These are phyloP conservation scores for Thamnaconus septentrionalis DNA, from an alignment of 2,113 vertebrate species.

Conservation along the genomic window DNA sequence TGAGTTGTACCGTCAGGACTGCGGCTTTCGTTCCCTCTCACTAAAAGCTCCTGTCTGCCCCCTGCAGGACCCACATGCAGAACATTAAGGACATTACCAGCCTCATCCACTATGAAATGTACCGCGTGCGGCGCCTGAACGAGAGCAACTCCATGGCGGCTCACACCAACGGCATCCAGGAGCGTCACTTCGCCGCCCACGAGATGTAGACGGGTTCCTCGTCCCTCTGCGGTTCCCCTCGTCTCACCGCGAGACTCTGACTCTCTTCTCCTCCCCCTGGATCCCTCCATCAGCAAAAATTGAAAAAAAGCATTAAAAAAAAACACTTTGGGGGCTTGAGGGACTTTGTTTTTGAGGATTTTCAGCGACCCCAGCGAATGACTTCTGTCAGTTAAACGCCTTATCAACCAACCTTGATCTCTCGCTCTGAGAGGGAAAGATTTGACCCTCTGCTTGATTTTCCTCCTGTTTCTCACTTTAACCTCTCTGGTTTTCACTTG, in stretches of 20 bases:
- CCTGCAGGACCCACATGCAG: constrained; percentile 96
- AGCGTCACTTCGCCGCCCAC: constrained; percentile 83
- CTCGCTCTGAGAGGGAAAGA: constrained; percentile 25
- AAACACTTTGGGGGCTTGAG: constrained; percentile 18
- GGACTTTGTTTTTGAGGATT: constrained; percentile 36
- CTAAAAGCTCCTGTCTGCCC: background rate
- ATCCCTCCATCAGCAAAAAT: constrained; percentile 15
- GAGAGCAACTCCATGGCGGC: constrained; percentile 77
- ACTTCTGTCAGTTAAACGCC: constrained; percentile 22
- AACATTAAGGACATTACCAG: constrained; percentile 99
- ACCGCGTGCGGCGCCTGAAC: constrained; percentile 93
- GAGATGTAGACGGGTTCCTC: constrained; percentile 82
- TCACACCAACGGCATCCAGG: constrained; percentile 84
- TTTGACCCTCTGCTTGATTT: constrained; percentile 30
- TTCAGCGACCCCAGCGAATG: constrained; percentile 24
- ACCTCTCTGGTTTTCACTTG: constrained; percentile 12
- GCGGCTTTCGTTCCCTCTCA: background rate
- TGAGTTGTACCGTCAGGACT: too few relatives aligned
- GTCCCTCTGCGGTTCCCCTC: background rate
- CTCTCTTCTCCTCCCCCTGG: constrained; percentile 19
- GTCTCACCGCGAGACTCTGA: constrained; percentile 37
- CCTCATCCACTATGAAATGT: constrained; percentile 97
- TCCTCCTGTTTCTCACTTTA: constrained; percentile 34
- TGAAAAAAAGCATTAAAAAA: too few relatives aligned
- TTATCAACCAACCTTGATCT: constrained; percentile 19